Conservation (phyloP, 2,113 vertebrate species). For the Nothobranchius kuhntae region DNA sequence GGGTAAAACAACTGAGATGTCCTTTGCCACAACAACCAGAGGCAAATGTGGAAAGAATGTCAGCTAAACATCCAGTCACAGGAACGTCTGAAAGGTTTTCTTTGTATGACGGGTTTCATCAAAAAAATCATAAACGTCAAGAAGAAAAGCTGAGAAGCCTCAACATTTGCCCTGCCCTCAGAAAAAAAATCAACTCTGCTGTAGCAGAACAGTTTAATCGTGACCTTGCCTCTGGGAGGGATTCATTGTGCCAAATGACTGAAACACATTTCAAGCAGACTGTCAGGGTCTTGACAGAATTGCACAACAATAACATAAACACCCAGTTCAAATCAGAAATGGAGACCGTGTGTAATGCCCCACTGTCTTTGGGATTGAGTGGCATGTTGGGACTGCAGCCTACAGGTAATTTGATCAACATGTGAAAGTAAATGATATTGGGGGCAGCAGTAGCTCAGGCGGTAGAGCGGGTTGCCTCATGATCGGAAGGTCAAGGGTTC, state of each 20-base stretch:
- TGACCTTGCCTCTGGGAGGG: neutral
- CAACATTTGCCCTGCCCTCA: neutral
- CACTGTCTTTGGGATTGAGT: conserved; percentile 8
- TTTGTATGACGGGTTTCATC: conserved; percentile 2
- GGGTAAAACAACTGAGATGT: conserved; percentile 5
- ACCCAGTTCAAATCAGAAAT: conserved; percentile 3
- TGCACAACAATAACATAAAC: conserved; percentile 12
- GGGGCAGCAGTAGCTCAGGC: too few relatives aligned
- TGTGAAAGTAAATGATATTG: too few relatives aligned
- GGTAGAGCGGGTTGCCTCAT: too few relatives aligned
- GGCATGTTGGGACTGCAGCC: conserved; percentile 20
- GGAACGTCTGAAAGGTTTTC: neutral
- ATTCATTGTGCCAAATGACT: neutral
- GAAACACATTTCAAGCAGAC: neutral
- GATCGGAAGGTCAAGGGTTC: too few relatives aligned
- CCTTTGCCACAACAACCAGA: neutral
- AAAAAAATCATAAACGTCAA: conserved; percentile 14
- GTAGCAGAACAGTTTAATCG: conserved; percentile 6
- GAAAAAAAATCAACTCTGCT: neutral
- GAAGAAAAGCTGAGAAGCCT: neutral
- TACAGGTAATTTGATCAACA: too few relatives aligned
- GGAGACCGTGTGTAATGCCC: conserved; percentile 8
- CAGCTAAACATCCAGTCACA: conserved; percentile 7
- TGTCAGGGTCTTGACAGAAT: neutral
- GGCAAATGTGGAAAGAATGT: neutral